Percentiles rank a stretch among this genome's conserved stretches.
phyloP scores from a whole-genome alignment of 2,113 vertebrate genomes.

The Astur gentilis region DNA sequence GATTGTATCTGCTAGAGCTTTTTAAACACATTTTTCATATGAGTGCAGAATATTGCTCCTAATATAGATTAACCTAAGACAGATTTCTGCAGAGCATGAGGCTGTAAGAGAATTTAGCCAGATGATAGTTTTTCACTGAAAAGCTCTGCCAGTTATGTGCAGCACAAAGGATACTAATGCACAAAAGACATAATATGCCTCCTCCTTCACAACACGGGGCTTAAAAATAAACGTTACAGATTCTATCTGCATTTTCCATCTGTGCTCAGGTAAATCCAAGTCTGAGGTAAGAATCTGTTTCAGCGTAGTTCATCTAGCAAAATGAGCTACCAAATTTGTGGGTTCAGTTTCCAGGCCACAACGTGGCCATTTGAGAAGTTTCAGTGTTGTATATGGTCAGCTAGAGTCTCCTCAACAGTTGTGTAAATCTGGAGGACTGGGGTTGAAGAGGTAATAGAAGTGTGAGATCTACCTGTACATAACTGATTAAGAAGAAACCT shows the following conservation, averaged over 20 bases:
- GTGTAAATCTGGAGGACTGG: not conserved
- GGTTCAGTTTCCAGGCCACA: not conserved
- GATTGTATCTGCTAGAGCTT: slow-evolving; percentile 31
- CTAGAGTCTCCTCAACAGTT: not conserved
- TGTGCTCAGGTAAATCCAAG: not conserved
- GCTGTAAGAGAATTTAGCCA: not conserved
- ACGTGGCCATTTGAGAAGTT: not conserved
- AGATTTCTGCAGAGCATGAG: slow-evolving; percentile 1
- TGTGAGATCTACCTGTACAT: not conserved
- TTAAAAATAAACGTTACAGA: not conserved
- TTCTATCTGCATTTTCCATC: not conserved
- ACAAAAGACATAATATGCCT: not conserved
- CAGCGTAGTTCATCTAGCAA: not conserved
- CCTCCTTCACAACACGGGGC: not conserved
- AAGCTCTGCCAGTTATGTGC: not conserved
- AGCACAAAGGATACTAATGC: not conserved
- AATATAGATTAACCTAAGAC: slow-evolving; percentile 25
- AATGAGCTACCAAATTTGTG: not conserved
- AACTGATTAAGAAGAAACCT: not conserved
- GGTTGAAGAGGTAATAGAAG: not conserved
- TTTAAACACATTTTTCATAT: not conserved
- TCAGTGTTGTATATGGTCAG: not conserved
- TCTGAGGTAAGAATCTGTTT: not conserved
- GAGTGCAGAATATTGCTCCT: not conserved
- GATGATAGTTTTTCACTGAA: not conserved